Base-by-base conservation (phyloP, 2,113 vertebrate genomes). In the Pachypanchax playfairii region DNA sequence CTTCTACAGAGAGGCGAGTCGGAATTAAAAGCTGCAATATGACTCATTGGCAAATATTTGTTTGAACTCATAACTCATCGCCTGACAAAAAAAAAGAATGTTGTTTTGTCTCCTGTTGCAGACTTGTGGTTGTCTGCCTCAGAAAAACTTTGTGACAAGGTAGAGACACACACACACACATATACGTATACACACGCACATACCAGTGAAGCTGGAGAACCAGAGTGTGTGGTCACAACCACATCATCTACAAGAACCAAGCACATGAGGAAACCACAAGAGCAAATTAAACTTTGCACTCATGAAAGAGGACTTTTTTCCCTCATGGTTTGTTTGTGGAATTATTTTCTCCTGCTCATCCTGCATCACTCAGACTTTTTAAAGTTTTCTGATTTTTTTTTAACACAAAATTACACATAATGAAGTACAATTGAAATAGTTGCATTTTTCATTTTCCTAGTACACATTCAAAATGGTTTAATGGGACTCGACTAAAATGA, bases 351-450 rank as follows among this genome's bases (percentile, higher is more conserved):
- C 51, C 48, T 48, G 35, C 62, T 78, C 21, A 0, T 78, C 65
- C 56, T 83, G 84, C 77, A 87, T 85, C 58, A 43, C 73, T 85
- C 73, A 76, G 78, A 76, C 41, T 70, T 55, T 17, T 33, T 51
- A 43, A 62, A 47, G 73, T 74, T 86, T 88, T 85, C 84, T 65
- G 64, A 35, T 51, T 51, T 88, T 76, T 76, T 51, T 51, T 88
- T 76, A 74, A 62, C 75, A 80, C 83, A 76, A 79, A 82, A 89
- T 86, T 79, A 75, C 68, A 85, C 74, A 73, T 83, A 86, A 87
- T 84, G 69, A 83, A 68, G 62, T 72, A 75, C 55, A 85, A 84
- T 85, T 86, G 77, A 65, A 67, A 59, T 26, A 53, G 44, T 46
- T 17, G 18, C 61, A 69, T 58, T 73, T 77, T 82, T 65, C 59